Conservation (phyloP, 1,140 invertebrate species). For the Phymastichus coffea region DNA sequence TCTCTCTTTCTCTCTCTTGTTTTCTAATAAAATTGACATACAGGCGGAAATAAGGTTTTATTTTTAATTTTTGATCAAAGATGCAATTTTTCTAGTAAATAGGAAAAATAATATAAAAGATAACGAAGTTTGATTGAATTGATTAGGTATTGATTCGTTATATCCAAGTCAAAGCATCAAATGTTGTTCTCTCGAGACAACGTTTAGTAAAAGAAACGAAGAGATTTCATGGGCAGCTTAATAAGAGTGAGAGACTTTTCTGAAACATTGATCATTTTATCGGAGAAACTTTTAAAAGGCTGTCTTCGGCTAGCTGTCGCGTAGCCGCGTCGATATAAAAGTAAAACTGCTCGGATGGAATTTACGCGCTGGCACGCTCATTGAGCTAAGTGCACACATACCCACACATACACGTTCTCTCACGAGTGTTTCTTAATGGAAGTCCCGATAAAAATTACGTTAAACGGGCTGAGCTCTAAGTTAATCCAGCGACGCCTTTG, state of each 20-base stretch:
- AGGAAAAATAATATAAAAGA: no score
- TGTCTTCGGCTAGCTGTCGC: neutral
- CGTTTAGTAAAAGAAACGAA: neutral
- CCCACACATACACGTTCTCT: slow-evolving; percentile 1
- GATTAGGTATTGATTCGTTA: no score
- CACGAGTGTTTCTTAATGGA: slow-evolving; percentile 36
- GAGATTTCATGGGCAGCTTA: neutral
- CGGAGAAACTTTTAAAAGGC: slow-evolving; percentile 5
- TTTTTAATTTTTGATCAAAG: no score
- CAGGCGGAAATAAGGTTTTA: no score
- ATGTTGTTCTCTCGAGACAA: no score
- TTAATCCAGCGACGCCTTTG: slow-evolving; percentile 40
- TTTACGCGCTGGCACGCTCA: slow-evolving; percentile 40
- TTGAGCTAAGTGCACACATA: slow-evolving; percentile 41
- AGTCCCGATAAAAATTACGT: slow-evolving; percentile 42
- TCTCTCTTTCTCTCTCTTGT: no score
- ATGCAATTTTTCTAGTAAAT: no score
- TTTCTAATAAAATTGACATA: no score
- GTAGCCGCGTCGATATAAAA: neutral
- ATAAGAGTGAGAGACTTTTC: neutral
- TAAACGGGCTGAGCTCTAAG: slow-evolving; percentile 39
- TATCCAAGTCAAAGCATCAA: neutral
- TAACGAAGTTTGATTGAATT: no score
- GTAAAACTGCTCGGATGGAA: slow-evolving; percentile 39
- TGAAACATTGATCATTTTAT: slow-evolving; percentile 13